phyloP scores from a whole-genome alignment of 2,113 vertebrate genomes.

The Sprattus sprattus region DNA sequence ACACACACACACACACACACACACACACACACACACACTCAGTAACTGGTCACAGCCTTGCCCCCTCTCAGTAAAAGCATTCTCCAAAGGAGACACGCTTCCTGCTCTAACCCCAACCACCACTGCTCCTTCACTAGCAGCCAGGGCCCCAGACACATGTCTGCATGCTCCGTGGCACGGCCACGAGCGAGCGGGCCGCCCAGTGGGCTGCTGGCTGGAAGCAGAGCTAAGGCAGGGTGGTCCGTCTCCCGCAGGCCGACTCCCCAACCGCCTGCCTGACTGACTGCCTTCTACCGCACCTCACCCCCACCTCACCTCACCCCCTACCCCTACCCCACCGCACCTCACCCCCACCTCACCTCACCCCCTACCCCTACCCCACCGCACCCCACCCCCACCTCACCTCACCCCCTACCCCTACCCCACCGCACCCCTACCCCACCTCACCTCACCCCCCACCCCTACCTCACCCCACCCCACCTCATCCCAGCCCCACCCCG shows the following conservation, averaged over 20 bases:
- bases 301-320: not conserved
- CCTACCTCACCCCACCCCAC: conserved; percentile 75
- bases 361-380: not conserved
- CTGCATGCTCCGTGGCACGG: conserved; percentile 33
- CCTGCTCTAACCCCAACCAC: conserved; percentile 50
- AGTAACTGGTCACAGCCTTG: not conserved
- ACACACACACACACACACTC: not conserved
- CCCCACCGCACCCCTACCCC: not conserved
- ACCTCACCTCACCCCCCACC: not conserved
- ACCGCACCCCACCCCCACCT: no score
- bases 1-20: not conserved
- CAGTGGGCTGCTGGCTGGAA: conserved; percentile 43
- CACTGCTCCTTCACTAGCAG: not conserved
- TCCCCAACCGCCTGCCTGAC: not conserved
- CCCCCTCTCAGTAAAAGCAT: not conserved
- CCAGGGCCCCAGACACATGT: conserved; percentile 33
- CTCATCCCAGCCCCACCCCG: not conserved
- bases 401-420: not conserved
- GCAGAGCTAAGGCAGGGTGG: conserved; percentile 44
- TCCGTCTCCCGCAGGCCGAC: conserved; percentile 1
- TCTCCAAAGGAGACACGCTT: conserved; percentile 24
- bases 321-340: not conserved
- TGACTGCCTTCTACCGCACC: not conserved
- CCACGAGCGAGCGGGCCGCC: conserved; percentile 1
- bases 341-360: conserved; percentile 71